Base-by-base conservation (phyloP, 2,888 invertebrate genomes). In the Heliconius cydno region DNA sequence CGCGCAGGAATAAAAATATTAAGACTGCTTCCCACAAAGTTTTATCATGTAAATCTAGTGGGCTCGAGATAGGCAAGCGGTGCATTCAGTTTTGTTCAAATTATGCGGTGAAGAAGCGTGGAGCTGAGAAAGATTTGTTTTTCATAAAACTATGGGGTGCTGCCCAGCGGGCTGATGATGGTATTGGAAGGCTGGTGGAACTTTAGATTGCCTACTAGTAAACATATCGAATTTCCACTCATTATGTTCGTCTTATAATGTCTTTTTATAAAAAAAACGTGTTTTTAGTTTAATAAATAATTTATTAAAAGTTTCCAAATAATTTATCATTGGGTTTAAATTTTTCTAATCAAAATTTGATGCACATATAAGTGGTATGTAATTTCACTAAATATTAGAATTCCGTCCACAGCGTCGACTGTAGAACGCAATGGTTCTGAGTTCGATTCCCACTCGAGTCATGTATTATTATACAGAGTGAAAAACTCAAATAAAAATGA, bases 11-110 rank as follows among this genome's bases (percentile, higher is more conserved):
- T 81, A 82, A 81, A 84, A 84, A 84, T 82, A 84, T 84, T 80
- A 84, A 83, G 78, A 83, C 80, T 79, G 81, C 80, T 81, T 82
- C 77, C 80, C 81, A 76, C 82, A 65, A 83, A 84, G 84, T 84
- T 86, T 84, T 84, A 84, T 85, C 84, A 85, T 84, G 84, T 83
- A 83, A 85, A 85, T 85, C 83, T 83, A 81, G 83, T 46, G 75
- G 75, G 75, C 75, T 65, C 65, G 65, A 75, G 41, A 75, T 75
- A 75, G 25, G 38, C 63, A 7, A 34, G 57, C 22, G 34, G n/a
- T 73, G 34, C 10, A 57, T n/a, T 73, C 57, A n/a, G 34, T 60
- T 70, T 70, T 70, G 38, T 34, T 67, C 25, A 25, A 70, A 25
- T 70, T 41, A 70, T 30, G n/a, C 60, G 60, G 9, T 19, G 22